Conservation (phyloP, 2,888 invertebrate species). For the Eurytoma californica region DNA sequence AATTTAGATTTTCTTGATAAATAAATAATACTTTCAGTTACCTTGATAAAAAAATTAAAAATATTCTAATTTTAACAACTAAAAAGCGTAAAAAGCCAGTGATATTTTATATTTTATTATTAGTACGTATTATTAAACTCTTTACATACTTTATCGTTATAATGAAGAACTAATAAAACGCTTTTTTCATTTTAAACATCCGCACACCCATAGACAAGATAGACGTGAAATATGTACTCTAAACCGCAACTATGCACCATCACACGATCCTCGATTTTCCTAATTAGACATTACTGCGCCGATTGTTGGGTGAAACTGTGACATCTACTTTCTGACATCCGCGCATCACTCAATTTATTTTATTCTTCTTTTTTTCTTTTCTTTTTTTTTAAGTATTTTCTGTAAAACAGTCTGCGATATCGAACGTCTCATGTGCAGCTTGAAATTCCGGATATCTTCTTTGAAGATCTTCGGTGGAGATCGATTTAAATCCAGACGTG, state of each 20-base stretch:
- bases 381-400: conserved; percentile 24
- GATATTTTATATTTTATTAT: conserved; percentile 54
- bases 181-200: conserved; percentile 65
- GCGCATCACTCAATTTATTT: conserved; percentile 30
- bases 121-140: conserved; percentile 67
- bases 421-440: conserved; percentile 42
- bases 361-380: background rate
- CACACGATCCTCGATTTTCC: conserved; percentile 66
- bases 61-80: conserved; percentile 7
- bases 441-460: conserved; percentile 24
- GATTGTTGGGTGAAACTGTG: conserved; percentile 41
- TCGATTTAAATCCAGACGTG: conserved; percentile 21
- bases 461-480: conserved; percentile 44
- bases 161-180: conserved; percentile 70
- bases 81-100: conserved; percentile 16
- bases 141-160: conserved; percentile 70
- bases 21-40: too few species aligned
- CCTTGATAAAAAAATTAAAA: background rate
- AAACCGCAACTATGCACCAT: conserved; percentile 65
- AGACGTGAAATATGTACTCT: conserved; percentile 64
- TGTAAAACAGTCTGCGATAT: conserved; percentile 50
- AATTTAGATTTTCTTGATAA: too few species aligned
- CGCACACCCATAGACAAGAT: conserved; percentile 68
- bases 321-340: conserved; percentile 53
- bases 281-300: conserved; percentile 52